Percentiles rank a stretch among this genome's conserved stretches.
Conservation (phyloP, 2,113 vertebrate species). For the Accipiter cooperii region DNA sequence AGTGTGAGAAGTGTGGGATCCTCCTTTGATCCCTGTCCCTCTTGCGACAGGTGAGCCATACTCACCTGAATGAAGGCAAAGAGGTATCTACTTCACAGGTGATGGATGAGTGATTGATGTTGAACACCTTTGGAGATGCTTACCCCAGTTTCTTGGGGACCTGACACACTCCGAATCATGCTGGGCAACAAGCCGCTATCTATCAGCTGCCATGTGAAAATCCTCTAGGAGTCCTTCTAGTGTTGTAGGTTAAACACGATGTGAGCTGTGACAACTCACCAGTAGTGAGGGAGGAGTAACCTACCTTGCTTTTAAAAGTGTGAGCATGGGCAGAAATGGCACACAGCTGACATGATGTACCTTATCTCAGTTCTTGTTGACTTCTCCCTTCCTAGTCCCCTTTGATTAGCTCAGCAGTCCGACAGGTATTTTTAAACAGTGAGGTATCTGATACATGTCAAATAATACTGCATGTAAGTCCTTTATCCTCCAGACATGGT, state of each 20-base stretch:
- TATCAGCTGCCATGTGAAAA: not conserved
- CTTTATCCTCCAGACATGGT: not conserved
- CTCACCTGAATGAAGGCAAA: not conserved
- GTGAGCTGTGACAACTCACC: not conserved
- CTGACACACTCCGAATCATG: not conserved
- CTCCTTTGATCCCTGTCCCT: not conserved
- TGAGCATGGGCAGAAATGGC: not conserved
- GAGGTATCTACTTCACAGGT: not conserved
- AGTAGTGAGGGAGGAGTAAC: not conserved
- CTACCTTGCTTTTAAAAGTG: not conserved
- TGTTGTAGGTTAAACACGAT: not conserved
- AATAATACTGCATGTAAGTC: not conserved
- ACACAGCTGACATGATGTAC: not conserved
- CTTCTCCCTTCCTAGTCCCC: not conserved
- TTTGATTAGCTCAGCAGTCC: conserved; percentile 6
- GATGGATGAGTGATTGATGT: not conserved
- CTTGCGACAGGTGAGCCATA: fast-evolving
- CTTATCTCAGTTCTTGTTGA: not conserved
- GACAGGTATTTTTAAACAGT: not conserved
- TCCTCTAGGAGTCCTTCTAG: not conserved
- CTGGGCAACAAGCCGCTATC: not conserved
- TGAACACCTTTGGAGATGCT: not conserved
- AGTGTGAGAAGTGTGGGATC: not conserved
- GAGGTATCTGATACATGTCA: not conserved
- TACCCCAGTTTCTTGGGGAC: not conserved